Evolutionary conservation across 2,113 vertebrate species (phyloP), one percentile per base, ranked within the genome.

Genomic region (Rhea pennata): DNA sequence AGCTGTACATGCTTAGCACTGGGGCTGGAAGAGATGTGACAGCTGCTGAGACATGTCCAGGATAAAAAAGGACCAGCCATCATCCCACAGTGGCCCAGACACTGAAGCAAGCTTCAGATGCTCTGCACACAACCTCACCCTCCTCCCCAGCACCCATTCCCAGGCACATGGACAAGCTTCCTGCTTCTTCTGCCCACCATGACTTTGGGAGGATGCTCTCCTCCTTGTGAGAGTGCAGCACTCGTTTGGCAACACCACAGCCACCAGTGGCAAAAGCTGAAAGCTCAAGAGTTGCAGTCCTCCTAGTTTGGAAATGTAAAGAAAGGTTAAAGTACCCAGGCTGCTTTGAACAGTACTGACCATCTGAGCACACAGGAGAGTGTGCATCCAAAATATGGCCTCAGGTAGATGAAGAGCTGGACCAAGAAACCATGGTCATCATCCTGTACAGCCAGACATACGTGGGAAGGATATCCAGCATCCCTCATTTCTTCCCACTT

Each of bases 161-260:
- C 56, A 62, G 61, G 23, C n/a, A 74, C 11, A 27, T 54, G 53
- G 21, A 5, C 5, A 1, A 95, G 33, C 61, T 39, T 40, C 29
- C 16, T 11, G 15, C 59, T 46, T 1, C 10, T 83, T 53, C 54
- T 74, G 31, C n/a, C 27, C 46, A 15, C 9, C 3, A 0, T 24
- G 56, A 19, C 53, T 31, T 23, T n/a, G 20, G 40, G 20, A 54
- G 7, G 14, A 9, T 5, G 7, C 17, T 85, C 48, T 39, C 12
- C 46, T 67, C 0, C 33, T 22, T 2, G 1, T 26, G n/a, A n/a
- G 23, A 16, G 10, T 39, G 23, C 42, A 78, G 31, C 59, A 40
- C 1, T 1, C 29, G 24, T 36, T 84, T 46, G 44, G 24, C 56
- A 80, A n/a, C 56, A 65, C 9, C 69, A 62, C 12, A n/a, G 2